Evolutionary conservation across 2,888 invertebrate genomes (phyloP).

Genomic region (Erebia ligea): DNA sequence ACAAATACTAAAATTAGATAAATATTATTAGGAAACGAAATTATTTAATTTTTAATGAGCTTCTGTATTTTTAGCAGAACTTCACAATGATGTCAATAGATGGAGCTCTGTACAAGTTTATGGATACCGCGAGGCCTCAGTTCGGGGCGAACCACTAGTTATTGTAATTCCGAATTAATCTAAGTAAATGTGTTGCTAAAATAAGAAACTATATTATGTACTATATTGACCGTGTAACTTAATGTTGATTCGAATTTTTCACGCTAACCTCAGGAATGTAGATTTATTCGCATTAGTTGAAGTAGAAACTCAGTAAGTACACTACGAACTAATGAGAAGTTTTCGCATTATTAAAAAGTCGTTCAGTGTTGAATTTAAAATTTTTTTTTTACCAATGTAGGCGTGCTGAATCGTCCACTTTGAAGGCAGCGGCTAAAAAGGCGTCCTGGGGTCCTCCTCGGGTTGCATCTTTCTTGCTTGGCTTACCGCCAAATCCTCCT

Average conservation of each 20-base stretch:
- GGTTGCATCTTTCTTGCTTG: constrained; percentile 72
- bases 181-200: not conserved
- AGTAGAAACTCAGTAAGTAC: constrained; percentile 58
- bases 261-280: constrained; percentile 66
- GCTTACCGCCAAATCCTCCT: constrained; percentile 68
- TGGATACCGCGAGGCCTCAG: too few relatives aligned
- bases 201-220: not conserved
- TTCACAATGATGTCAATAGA: too few relatives aligned
- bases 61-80: too few relatives aligned
- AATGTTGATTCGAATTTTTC: constrained; percentile 45
- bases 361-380: not conserved
- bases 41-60: too few relatives aligned
- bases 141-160: too few relatives aligned
- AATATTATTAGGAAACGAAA: too few relatives aligned
- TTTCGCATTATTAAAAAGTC: not conserved
- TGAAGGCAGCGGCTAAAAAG: constrained; percentile 55
- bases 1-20: too few relatives aligned
- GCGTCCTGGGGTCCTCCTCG: constrained; percentile 67
- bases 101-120: too few relatives aligned
- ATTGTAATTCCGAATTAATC: too few relatives aligned
- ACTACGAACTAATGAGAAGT: not conserved
- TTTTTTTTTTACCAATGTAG: constrained; percentile 47
- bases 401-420: constrained; percentile 62
- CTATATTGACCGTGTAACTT: not conserved
- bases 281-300: constrained; percentile 67